Evolutionary conservation across 2,113 vertebrate species (phyloP).

Genomic region (Oryzias curvinotus): DNA sequence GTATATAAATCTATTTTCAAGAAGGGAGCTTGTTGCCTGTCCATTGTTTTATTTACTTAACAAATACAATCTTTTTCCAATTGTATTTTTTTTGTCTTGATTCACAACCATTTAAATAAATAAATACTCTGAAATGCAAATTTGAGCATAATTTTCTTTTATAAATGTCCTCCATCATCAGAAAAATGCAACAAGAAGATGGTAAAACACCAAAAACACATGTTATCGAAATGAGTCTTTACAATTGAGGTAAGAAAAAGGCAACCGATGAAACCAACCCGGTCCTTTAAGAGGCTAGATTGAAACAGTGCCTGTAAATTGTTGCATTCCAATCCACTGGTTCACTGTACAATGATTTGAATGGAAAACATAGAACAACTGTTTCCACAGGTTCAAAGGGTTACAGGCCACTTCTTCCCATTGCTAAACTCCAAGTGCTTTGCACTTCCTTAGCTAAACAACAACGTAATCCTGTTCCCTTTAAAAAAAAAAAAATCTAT

Average conservation of each 20-base stretch:
- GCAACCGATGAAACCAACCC: constrained; percentile 32
- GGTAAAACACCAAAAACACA: too few species aligned
- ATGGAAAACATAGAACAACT: constrained; percentile 62
- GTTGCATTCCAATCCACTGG: constrained; percentile 56
- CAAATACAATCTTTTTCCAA: too few species aligned
- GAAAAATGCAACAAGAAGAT: too few species aligned
- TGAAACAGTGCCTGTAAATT: constrained; percentile 52
- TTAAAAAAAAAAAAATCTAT: constrained; percentile 70
- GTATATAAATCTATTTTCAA: too few species aligned
- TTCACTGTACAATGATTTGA: constrained; percentile 50
- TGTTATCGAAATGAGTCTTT: too few species aligned
- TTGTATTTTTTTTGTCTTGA: too few species aligned
- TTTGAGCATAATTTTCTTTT: too few species aligned
- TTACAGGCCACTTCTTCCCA: constrained; percentile 90
- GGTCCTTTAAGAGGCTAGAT: constrained; percentile 31
- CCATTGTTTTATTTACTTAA: too few species aligned
- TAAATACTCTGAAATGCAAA: too few species aligned
- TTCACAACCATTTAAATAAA: too few species aligned
- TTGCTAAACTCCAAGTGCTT: constrained; percentile 78
- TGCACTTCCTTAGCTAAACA: constrained; percentile 92
- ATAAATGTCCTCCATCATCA: too few species aligned
- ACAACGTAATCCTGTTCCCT: constrained; percentile 80
- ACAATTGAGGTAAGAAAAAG: constrained; percentile 28
- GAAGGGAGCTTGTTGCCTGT: too few species aligned
- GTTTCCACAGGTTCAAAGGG: constrained; percentile 88